Percentiles rank a stretch among this genome's conserved stretches.
These are phyloP conservation scores for Pelosia muscerda DNA, from an alignment of 2,888 invertebrate species.

Conservation along the genomic window DNA sequence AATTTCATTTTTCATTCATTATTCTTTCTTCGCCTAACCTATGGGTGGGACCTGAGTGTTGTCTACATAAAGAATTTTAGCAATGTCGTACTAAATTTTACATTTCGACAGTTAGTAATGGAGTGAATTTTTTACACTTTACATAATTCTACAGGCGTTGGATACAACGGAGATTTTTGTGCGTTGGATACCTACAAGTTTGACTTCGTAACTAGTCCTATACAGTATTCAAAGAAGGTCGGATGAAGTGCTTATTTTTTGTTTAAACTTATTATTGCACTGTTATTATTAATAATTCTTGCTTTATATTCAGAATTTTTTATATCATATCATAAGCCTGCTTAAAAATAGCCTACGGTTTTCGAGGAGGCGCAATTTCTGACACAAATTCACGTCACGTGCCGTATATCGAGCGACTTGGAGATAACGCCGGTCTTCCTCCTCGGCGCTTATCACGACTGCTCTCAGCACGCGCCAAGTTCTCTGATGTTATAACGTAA, in stretches of 20 bases:
- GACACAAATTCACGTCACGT: conserved; percentile 67
- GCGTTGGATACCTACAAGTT: no score
- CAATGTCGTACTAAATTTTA: no score
- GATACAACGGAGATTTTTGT: no score
- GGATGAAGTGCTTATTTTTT: no score
- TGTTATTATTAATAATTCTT: background rate
- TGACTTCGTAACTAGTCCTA: no score
- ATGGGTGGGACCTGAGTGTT: background rate
- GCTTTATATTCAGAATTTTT: background rate
- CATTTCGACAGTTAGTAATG: no score
- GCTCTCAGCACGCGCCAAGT: conserved; percentile 26
- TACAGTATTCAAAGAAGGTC: no score
- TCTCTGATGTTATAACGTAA: background rate
- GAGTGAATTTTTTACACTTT: no score
- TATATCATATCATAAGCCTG: background rate
- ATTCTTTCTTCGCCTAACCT: background rate
- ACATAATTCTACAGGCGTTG: no score
- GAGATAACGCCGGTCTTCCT: conserved; percentile 57
- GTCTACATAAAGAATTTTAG: no score
- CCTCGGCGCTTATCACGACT: conserved; percentile 42
- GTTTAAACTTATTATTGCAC: no score
- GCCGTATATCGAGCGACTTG: conserved; percentile 72
- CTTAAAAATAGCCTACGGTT: background rate
- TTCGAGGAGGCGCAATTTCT: conserved; percentile 22
- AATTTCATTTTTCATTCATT: background rate